These are phyloP conservation scores for Macquaria australasica DNA, from an alignment of 2,113 vertebrate genomes.

Conservation along the genomic window DNA sequence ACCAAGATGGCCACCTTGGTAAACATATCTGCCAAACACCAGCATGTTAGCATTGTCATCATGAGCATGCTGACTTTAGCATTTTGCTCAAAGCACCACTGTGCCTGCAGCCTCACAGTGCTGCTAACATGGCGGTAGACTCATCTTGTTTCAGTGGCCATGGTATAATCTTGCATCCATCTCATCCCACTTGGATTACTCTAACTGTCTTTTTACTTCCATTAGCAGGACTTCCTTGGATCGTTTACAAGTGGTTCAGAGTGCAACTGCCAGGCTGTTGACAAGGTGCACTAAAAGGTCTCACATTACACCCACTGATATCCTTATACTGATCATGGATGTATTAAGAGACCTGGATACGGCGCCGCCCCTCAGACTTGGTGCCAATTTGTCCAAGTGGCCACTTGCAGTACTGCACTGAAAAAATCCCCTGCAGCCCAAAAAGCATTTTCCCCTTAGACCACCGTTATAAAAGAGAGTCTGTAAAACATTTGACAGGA, in stretches of 20 bases:
- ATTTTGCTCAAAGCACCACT: background rate
- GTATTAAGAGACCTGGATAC: too few relatives aligned
- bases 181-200: conserved; percentile 17
- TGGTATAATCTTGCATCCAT: conserved; percentile 7
- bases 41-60: background rate
- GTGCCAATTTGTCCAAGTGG: background rate
- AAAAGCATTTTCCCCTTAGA: too few relatives aligned
- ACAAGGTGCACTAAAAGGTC: conserved; percentile 19
- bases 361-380: background rate
- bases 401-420: background rate
- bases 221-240: conserved; percentile 51
- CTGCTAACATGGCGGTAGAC: background rate
- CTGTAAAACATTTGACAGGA: too few relatives aligned
- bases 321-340: background rate
- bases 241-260: conserved; percentile 10
- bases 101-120: background rate
- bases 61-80: background rate
- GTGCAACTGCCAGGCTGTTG: conserved; percentile 19
- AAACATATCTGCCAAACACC: background rate
- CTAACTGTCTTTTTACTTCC: conserved; percentile 9
- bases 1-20: background rate
- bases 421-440: too few relatives aligned
- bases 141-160: background rate
- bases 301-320: conserved; percentile 30
- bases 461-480: too few relatives aligned